Percentiles rank a stretch among this genome's conserved stretches.
phyloP scores from a whole-genome alignment of 2,888 invertebrate genomes.

The Coleophora deauratella region DNA sequence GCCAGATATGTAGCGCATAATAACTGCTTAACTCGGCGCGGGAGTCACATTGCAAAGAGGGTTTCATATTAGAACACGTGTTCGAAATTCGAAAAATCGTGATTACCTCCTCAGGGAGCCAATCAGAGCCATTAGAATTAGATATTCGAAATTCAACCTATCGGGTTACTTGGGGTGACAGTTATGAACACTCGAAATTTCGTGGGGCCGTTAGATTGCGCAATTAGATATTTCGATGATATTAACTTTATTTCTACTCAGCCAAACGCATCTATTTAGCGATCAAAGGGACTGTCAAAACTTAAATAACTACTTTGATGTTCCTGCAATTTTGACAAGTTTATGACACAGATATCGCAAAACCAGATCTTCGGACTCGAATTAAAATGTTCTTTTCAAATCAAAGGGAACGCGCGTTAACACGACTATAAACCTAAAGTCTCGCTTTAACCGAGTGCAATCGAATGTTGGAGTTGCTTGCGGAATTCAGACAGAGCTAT shows the following conservation, averaged over 20 bases:
- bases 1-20: too few relatives aligned
- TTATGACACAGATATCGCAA: slow-evolving; percentile 19
- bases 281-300: too few relatives aligned
- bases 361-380: slow-evolving; percentile 12
- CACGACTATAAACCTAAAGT: slow-evolving; percentile 44
- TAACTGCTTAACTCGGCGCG: slow-evolving; percentile 17
- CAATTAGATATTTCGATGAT: slow-evolving; percentile 19
- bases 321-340: slow-evolving; percentile 14
- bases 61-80: slow-evolving; percentile 66
- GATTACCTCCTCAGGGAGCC: slow-evolving; percentile 71
- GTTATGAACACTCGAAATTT: slow-evolving; percentile 32
- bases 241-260: slow-evolving; percentile 8
- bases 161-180: slow-evolving; percentile 61
- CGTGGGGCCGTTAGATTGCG: slow-evolving; percentile 19
- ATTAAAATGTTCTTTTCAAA: slow-evolving; percentile 16
- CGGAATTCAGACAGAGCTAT: slow-evolving; percentile 35
- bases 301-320: slow-evolving; percentile 7
- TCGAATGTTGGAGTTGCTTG: slow-evolving; percentile 37
- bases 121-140: slow-evolving; percentile 71
- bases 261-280: neutral
- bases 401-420: slow-evolving; percentile 32
- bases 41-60: slow-evolving; percentile 60
- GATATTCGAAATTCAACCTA: slow-evolving; percentile 65
- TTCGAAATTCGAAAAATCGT: slow-evolving; percentile 65
- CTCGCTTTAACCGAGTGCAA: slow-evolving; percentile 33